phyloP scores from a whole-genome alignment of 2,113 vertebrate genomes.

The Dicaeum eximium region DNA sequence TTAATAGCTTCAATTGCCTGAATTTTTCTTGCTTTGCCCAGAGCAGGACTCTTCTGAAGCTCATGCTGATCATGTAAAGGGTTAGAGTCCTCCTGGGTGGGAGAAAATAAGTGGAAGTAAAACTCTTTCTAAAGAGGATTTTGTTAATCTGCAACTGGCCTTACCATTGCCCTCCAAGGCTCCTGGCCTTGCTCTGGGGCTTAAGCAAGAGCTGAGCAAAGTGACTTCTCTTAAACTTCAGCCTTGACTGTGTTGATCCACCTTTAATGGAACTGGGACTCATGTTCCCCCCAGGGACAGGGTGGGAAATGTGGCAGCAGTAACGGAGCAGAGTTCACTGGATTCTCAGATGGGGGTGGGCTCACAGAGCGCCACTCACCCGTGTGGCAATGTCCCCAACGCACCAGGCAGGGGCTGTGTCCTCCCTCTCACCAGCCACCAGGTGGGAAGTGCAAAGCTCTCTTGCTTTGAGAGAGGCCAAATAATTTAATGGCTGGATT shows the following conservation, averaged over 20 bases:
- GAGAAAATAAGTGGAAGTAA: constrained; percentile 38
- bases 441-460: not conserved
- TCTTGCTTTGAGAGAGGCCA: not conserved
- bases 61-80: not conserved
- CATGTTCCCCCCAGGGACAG: fast-evolving
- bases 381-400: fast-evolving
- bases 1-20: not conserved
- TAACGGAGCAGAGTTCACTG: not conserved
- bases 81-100: not conserved
- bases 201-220: constrained; percentile 46
- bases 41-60: constrained; percentile 10
- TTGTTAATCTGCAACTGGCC: constrained; percentile 43
- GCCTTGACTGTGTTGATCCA: not conserved
- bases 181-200: constrained; percentile 12
- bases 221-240: constrained; percentile 16
- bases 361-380: fast-evolving
- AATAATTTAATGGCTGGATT: not conserved
- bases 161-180: constrained; percentile 47
- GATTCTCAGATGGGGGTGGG: fast-evolving
- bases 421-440: not conserved
- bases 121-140: constrained; percentile 62
- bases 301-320: not conserved
- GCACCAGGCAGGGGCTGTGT: not conserved
- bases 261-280: not conserved
- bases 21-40: not conserved